Percentiles rank a stretch among this genome's conserved stretches.
Conservation (phyloP, 2,888 invertebrate genomes). For the Chymomyza fuscimana region DNA sequence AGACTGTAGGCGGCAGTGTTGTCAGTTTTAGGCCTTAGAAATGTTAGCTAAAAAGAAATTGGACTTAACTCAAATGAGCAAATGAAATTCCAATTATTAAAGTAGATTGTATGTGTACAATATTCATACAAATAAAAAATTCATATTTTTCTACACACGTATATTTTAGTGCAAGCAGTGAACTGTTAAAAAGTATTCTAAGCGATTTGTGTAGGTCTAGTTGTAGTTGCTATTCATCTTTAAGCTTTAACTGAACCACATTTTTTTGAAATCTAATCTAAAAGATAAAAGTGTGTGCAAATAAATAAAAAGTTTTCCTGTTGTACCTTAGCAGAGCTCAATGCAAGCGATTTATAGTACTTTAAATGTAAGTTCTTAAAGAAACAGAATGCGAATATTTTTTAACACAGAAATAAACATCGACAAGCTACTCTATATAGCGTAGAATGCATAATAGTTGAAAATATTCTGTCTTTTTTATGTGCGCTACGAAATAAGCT, state of each 20-base stretch:
- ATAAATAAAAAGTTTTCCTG: background rate
- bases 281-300: background rate
- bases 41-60: background rate
- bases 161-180: conserved; percentile 56
- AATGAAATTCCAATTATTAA: conserved; percentile 1
- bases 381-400: background rate
- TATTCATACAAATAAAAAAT: background rate
- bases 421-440: background rate
- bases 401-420: conserved; percentile 2
- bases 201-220: conserved; percentile 55
- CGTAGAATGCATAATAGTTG: background rate
- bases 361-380: background rate
- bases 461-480: conserved; percentile 14
- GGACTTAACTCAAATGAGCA: background rate
- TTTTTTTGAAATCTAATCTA: background rate
- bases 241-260: background rate
- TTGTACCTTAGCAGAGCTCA: background rate
- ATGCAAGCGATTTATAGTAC: background rate
- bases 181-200: conserved; percentile 68
- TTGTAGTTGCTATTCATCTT: conserved; percentile 13
- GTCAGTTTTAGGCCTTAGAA: conserved; percentile 1
- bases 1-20: background rate
- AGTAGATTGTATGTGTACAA: conserved; percentile 6
- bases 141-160: conserved; percentile 11
- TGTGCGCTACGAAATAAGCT: conserved; percentile 31